These are phyloP conservation scores for Quiscalus mexicanus DNA, from an alignment of 2,113 vertebrate species.

Conservation along the genomic window DNA sequence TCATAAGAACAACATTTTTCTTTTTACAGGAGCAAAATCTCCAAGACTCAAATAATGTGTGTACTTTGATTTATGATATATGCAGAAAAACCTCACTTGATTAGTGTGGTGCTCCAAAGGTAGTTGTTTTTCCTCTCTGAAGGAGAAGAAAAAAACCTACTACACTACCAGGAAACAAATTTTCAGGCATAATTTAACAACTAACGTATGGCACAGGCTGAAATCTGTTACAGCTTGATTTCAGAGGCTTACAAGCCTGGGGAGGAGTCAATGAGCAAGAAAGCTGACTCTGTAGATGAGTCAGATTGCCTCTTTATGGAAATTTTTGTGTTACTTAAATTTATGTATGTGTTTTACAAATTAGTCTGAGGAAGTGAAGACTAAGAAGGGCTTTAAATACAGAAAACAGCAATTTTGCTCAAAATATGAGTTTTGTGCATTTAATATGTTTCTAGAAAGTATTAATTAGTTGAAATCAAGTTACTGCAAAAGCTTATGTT, in stretches of 20 bases:
- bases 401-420: background rate
- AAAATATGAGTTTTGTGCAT: background rate
- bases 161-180: background rate
- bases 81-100: background rate
- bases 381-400: background rate
- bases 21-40: background rate
- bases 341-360: background rate
- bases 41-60: background rate
- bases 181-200: background rate
- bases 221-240: background rate
- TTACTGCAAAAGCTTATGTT: background rate
- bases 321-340: background rate
- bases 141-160: accelerated
- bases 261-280: background rate
- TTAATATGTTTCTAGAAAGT: background rate
- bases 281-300: background rate
- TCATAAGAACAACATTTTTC: background rate
- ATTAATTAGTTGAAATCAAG: background rate
- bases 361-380: background rate
- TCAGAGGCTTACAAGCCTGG: background rate
- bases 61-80: background rate
- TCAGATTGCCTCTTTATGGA: background rate
- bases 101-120: background rate
- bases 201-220: background rate
- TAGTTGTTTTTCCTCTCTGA: background rate